phyloP scores from a whole-genome alignment of 2,888 invertebrate species.

The Drosophila neutralis region DNA sequence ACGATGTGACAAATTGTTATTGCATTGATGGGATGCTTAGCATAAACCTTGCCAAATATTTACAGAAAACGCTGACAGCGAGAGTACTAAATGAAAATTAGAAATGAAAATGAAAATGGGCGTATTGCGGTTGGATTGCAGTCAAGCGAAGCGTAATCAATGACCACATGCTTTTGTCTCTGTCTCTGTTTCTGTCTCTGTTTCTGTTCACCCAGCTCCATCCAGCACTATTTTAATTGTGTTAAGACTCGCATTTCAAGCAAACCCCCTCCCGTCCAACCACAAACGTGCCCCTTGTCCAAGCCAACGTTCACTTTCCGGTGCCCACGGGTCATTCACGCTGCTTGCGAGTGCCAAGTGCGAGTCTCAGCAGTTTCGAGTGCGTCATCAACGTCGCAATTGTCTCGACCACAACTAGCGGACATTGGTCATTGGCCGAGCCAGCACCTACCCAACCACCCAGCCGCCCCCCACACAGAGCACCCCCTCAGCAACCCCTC shows the following conservation, averaged over 20 bases:
- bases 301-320: constrained; percentile 5
- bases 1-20: constrained; percentile 35
- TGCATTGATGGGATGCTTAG: constrained; percentile 17
- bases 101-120: not conserved
- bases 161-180: constrained; percentile 20
- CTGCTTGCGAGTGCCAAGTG: constrained; percentile 31
- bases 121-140: constrained; percentile 1
- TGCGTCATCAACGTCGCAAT: constrained; percentile 68
- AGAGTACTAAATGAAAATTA: not conserved
- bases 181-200: not conserved
- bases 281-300: not conserved
- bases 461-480: not conserved
- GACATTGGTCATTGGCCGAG: constrained; percentile 67
- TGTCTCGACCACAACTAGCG: constrained; percentile 52
- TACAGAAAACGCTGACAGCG: constrained; percentile 43
- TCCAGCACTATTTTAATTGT: constrained; percentile 44
- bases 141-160: constrained; percentile 35
- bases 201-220: not conserved
- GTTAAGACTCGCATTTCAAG: constrained; percentile 21
- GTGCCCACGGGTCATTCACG: constrained; percentile 46
- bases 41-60: constrained; percentile 31
- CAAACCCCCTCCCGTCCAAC: not conserved
- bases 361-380: constrained; percentile 52
- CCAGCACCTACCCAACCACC: not conserved
- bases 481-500: not conserved